Evolutionary conservation across 2,888 invertebrate species (phyloP), one percentile per base, ranked within the genome.

Genomic region (Galerucella calmariensis): DNA sequence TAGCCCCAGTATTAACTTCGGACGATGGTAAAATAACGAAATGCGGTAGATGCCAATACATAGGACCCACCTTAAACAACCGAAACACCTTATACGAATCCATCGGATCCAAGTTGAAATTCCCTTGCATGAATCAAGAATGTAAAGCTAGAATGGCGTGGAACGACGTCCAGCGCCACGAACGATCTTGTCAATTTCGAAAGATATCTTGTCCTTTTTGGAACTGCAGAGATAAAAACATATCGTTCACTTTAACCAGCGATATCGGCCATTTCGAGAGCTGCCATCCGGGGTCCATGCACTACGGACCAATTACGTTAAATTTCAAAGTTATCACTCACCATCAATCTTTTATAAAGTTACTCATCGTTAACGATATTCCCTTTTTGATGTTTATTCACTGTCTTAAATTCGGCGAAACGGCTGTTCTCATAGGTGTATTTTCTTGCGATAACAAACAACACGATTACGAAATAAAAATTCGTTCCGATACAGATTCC

Each of bases 21-120:
- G 79, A 79, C 20, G 79, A 79, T 20, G 79, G 79, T 11, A 76
- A 73, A 69, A n/a, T 75, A 20, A 78, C 69, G 46, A 79, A 79
- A 62, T 79, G 79, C 48, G 79, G 79, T 16, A 68, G 79, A 53
- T 79, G 79, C 58, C 75, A 71, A 48, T 69, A 75, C 35, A 75
- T 62, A 63, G 75, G 73, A 14, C 78, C 78, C 1, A 24, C 24
- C 0, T 41, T 79, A 24, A 77, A 69, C 41, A 76, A 78, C 75
- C 73, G 79, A 58, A 79, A 79, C 72, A 72, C 75, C 27, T 53
- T 79, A 16, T 79, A 79, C 63, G 79, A 79, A 67, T 72, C 79
- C 20, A 79, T 79, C 14, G 79, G 79, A 8, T 73, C 77, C 10
- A 79, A 79, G 59, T 41, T 79, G 16, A 75, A 59, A 61, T 79